Conservation (phyloP, 2,113 vertebrate species). For the Salminus brasiliensis region DNA sequence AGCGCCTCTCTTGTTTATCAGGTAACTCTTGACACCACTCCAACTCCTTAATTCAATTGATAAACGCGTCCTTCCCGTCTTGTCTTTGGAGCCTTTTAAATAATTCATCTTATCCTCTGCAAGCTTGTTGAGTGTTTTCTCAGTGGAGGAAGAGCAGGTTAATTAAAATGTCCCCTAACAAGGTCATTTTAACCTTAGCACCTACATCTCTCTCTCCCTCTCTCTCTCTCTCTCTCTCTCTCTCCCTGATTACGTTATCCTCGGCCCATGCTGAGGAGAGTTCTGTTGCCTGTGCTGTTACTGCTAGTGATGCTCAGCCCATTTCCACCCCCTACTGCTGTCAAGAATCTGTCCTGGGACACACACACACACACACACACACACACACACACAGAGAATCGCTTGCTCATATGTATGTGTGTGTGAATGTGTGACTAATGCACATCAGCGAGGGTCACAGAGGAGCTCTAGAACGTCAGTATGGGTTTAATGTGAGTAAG, state of each 20-base stretch:
- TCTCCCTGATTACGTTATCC: constrained; percentile 35
- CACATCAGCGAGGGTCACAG: neutral
- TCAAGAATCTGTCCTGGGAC: neutral
- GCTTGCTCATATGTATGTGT: too few species aligned
- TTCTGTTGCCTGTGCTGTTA: constrained; percentile 38
- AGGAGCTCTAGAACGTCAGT: neutral
- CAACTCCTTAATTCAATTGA: neutral
- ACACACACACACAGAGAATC: neutral
- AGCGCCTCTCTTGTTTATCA: neutral
- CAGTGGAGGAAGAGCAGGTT: constrained; percentile 44
- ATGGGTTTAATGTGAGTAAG: neutral
- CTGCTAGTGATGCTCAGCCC: neutral
- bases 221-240: neutral
- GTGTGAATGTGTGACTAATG: too few species aligned
- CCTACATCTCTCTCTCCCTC: constrained; percentile 1
- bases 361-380: neutral
- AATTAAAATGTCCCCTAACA: constrained; percentile 50
- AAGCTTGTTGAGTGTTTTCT: neutral
- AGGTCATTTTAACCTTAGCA: constrained; percentile 44
- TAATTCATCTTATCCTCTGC: constrained; percentile 39
- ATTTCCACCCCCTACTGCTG: constrained; percentile 16
- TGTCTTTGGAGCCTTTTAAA: constrained; percentile 38
- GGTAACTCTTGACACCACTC: constrained; percentile 14
- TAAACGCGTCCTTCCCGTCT: constrained; percentile 24
- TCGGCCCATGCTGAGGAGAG: constrained; percentile 38